Conservation (phyloP, 2,888 invertebrate genomes). For the Polyommatus icarus region DNA sequence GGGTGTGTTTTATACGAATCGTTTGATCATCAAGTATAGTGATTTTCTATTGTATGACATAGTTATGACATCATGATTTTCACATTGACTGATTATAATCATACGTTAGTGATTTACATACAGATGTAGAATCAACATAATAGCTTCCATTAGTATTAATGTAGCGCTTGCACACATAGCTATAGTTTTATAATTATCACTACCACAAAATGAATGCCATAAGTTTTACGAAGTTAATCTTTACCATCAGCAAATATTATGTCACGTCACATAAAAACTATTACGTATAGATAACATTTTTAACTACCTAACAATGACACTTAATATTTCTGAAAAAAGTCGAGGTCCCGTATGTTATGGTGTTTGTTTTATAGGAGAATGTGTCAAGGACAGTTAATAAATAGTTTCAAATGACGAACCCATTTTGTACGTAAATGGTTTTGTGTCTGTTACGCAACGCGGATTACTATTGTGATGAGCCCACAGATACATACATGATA, state of each 20-base stretch:
- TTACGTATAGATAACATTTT: not conserved
- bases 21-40: not conserved
- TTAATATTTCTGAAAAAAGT: not conserved
- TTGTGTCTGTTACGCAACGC: constrained; percentile 61
- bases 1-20: not conserved
- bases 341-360: not conserved
- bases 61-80: constrained; percentile 3
- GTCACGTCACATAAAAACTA: not conserved
- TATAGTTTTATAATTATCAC: too few relatives aligned
- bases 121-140: not conserved
- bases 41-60: constrained; percentile 9
- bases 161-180: too few relatives aligned
- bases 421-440: constrained; percentile 46
- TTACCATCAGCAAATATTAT: too few relatives aligned
- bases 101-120: not conserved
- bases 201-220: too few relatives aligned
- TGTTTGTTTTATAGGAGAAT: not conserved
- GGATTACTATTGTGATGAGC: constrained; percentile 64
- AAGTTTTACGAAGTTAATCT: too few relatives aligned
- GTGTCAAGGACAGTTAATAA: constrained; percentile 11
- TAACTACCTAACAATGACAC: not conserved
- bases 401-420: constrained; percentile 3
- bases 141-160: not conserved
- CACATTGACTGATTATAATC: constrained; percentile 6
- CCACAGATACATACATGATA: constrained; percentile 43